Conservation (phyloP, 2,113 vertebrate species). For the cat (Felis catus) region DNA sequence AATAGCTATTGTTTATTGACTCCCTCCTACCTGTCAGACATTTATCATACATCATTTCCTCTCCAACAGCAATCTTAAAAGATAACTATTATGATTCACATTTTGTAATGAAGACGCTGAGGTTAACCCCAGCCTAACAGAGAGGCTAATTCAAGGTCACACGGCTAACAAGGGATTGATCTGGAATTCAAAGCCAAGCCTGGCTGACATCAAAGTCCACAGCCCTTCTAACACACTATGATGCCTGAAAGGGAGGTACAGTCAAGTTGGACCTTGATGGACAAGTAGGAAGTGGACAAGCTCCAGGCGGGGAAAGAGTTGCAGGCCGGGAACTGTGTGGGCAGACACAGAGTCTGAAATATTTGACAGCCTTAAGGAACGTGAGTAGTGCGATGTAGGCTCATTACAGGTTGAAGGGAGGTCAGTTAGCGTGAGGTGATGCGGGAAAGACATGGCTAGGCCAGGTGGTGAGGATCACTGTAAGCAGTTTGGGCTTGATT, state of each 20-base stretch:
- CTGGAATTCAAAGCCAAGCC: constrained; percentile 20
- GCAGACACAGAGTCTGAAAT: background rate
- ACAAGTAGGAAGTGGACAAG: background rate
- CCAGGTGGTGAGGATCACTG: background rate
- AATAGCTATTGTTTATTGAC: constrained; percentile 11
- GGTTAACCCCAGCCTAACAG: background rate
- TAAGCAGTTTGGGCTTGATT: background rate
- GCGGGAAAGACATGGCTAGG: background rate
- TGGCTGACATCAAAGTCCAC: background rate
- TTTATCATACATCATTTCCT: constrained; percentile 10
- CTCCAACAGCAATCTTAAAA: background rate
- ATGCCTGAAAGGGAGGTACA: background rate
- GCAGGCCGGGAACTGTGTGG: background rate
- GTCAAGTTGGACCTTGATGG: background rate
- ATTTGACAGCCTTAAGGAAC: background rate
- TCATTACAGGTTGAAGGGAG: background rate
- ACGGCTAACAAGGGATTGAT: background rate
- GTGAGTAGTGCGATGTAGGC: rapidly evolving
- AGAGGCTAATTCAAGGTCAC: background rate
- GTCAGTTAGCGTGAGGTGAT: background rate
- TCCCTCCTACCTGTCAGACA: background rate
- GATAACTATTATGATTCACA: constrained; percentile 16
- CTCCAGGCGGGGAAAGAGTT: background rate
- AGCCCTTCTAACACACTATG: background rate
- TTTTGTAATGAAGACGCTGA: constrained; percentile 17